These are phyloP conservation scores for Dreissena polymorpha DNA, from an alignment of 1,140 invertebrate species.

Conservation along the genomic window DNA sequence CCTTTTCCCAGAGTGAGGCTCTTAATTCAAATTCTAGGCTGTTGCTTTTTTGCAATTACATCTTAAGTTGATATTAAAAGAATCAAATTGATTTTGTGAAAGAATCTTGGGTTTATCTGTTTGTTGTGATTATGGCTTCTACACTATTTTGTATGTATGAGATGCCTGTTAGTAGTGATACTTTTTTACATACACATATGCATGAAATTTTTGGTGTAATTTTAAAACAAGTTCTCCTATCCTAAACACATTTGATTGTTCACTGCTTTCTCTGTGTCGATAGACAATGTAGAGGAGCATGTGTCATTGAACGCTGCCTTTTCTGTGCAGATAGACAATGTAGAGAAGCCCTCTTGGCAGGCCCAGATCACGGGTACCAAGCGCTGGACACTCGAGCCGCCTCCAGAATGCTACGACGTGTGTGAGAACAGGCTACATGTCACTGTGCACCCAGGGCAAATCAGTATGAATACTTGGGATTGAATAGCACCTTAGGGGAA, in stretches of 20 bases:
- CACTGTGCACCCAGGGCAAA: constrained; percentile 91
- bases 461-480: constrained; percentile 85
- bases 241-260: neutral
- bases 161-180: too few species aligned
- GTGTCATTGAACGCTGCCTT: neutral
- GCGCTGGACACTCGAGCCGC: constrained; percentile 92
- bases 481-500: neutral
- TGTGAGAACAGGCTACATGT: constrained; percentile 86
- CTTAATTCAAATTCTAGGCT: too few species aligned
- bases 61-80: too few species aligned
- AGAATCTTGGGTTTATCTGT: too few species aligned
- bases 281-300: constrained; percentile 94
- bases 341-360: constrained; percentile 95
- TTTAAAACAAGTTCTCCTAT: too few species aligned
- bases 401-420: constrained; percentile 91
- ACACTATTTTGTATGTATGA: too few species aligned
- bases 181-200: too few species aligned
- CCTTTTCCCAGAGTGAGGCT: too few species aligned
- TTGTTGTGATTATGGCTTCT: too few species aligned
- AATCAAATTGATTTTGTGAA: too few species aligned
- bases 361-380: constrained; percentile 94
- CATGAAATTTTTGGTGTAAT: too few species aligned
- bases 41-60: too few species aligned
- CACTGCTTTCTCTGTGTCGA: constrained; percentile 81
- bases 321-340: constrained; percentile 90